Evolutionary conservation across 1,140 invertebrate species (phyloP), one percentile per base, ranked within the genome.

Genomic region (Formica exsecta): DNA sequence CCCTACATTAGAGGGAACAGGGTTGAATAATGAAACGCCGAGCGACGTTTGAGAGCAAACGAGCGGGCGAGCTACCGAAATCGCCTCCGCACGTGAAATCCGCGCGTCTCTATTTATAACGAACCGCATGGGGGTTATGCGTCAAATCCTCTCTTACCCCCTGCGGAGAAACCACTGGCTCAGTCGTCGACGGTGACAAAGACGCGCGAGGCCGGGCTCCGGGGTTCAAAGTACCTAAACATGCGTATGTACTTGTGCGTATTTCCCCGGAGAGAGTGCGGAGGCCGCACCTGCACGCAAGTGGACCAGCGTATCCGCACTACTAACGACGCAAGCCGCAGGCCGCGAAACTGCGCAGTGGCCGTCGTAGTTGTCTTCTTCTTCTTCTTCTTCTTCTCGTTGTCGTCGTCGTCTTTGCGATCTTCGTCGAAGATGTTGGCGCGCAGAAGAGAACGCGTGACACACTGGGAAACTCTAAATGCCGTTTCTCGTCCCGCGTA

Each of bases 401-500:
- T 6, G 3, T 62, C 8, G 11, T 76, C 61, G 5, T 54, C 44
- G 36, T 44, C 66, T 41, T 71, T 25, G 22, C 32, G 44, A 44
- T 81, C 80, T 90, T 68, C 89, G 89, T 83, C 83, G 87, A 68
- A 81, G 71, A 51, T 57, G 44, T 73, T 71, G 75, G 76, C 48
- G 70, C 51, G 48, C 75, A 81, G 84, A 86, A 87, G 74, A 74
- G 29, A 22, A 75, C 71, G 85, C 79, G 87, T 92, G 92, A 93
- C 92, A 92, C 92, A 92, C 91, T 90, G 92, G 92, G 89, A 92
- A 93, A 92, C 62, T 87, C 88, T 59, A 66, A 48, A 54, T 59
- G 51, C 36, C 70, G n/a, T 25, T n/a, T 36, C 32, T 59, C 38
- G 51, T 36, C 57, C 75, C 87, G 73, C 85, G 51, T 41, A 22